phyloP scores from a whole-genome alignment of 2,113 vertebrate genomes.

The Camelus bactrianus region DNA sequence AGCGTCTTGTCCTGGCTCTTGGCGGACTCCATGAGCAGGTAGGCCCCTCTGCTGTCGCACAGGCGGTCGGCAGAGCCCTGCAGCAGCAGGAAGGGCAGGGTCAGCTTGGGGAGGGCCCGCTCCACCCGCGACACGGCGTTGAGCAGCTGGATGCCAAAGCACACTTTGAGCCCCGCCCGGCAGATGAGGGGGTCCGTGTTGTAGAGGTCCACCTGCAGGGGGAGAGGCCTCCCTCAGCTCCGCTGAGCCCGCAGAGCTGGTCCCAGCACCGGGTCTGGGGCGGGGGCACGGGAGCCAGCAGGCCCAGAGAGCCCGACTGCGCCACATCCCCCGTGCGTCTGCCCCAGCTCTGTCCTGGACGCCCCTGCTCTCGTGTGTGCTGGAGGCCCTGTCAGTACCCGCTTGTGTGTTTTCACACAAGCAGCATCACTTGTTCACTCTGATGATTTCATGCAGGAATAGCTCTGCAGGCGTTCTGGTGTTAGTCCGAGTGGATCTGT shows the following conservation, averaged over 20 bases:
- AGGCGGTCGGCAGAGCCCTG: constrained; percentile 95
- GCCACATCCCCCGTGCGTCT: rapidly evolving
- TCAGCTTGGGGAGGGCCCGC: constrained; percentile 91
- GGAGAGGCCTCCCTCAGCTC: not conserved
- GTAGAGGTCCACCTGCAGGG: constrained; percentile 92
- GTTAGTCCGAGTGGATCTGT: not conserved
- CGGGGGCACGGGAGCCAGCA: not conserved
- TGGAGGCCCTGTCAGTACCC: not conserved
- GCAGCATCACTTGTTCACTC: rapidly evolving
- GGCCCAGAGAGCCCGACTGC: not conserved
- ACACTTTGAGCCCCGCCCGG: constrained; percentile 93
- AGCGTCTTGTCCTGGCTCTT: constrained; percentile 94
- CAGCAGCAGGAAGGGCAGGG: constrained; percentile 94
- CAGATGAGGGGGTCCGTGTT: constrained; percentile 91
- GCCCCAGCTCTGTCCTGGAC: no score
- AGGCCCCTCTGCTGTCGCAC: constrained; percentile 94
- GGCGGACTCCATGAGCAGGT: constrained; percentile 91
- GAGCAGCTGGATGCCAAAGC: constrained; percentile 94
- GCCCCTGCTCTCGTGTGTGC: rapidly evolving
- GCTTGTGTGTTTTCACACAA: not conserved
- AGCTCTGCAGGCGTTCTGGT: not conserved
- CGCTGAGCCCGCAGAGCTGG: not conserved
- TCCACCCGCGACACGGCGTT: constrained; percentile 91
- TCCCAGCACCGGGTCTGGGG: not conserved
- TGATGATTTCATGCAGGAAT: not conserved